Evolutionary conservation across 2,113 vertebrate genomes (phyloP).

Genomic region (Hydrochoerus hydrochaeris): DNA sequence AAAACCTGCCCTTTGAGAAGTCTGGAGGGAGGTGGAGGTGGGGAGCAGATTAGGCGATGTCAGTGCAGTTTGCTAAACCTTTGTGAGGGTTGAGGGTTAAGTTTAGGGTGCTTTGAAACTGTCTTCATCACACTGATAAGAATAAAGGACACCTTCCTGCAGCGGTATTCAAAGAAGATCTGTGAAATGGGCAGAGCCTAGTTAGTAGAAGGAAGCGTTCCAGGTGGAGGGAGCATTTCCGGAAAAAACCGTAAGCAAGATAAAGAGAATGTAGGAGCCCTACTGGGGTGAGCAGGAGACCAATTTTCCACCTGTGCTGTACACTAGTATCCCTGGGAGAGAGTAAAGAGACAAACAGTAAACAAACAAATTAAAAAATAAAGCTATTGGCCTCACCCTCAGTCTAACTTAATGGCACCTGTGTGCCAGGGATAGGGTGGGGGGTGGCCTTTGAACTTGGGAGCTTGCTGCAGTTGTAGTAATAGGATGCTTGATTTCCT

Average conservation of each 20-base stretch:
- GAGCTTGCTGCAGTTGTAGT: not conserved
- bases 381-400: not conserved
- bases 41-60: not conserved
- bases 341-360: not conserved
- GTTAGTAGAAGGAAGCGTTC: not conserved
- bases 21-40: not conserved
- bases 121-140: not conserved
- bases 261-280: not conserved
- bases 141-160: not conserved
- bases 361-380: constrained; percentile 7
- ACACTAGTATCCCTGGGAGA: not conserved
- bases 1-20: not conserved
- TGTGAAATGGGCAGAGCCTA: not conserved
- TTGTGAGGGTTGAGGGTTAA: not conserved
- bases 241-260: not conserved
- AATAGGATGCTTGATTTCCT: not conserved
- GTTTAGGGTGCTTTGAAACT: not conserved
- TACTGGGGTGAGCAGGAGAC: not conserved
- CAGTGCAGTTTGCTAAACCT: not conserved
- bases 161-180: not conserved
- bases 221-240: not conserved
- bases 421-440: not conserved
- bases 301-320: not conserved
- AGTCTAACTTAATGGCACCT: not conserved
- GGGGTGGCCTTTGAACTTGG: not conserved